These are phyloP conservation scores for Rallus limicola DNA, from an alignment of 2,113 vertebrate genomes.

Conservation along the genomic window DNA sequence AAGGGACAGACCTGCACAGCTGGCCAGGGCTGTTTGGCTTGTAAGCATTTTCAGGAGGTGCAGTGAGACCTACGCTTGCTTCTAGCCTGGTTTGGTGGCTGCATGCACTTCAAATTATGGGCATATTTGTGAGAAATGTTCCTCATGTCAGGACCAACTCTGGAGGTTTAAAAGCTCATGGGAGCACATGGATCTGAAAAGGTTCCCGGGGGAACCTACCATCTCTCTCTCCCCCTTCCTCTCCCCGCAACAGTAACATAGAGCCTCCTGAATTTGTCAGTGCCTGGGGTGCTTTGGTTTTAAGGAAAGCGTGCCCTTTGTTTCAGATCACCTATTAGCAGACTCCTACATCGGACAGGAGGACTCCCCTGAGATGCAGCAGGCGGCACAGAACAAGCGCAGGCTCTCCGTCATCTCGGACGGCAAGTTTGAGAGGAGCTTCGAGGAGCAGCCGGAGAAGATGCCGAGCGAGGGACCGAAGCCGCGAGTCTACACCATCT, in stretches of 20 bases:
- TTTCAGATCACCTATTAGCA: constrained; percentile 90
- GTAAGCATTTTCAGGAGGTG: neutral
- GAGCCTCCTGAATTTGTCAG: neutral
- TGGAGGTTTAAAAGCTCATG: neutral
- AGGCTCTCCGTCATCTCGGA: constrained; percentile 82
- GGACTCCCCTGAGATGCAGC: constrained; percentile 86
- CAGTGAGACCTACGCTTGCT: neutral
- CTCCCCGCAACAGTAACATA: neutral
- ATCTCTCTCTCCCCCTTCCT: neutral
- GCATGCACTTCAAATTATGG: neutral
- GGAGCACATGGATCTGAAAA: accelerated
- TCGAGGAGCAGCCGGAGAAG: constrained; percentile 78
- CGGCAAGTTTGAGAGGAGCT: constrained; percentile 81
- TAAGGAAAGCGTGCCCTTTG: neutral
- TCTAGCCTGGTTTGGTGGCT: neutral
- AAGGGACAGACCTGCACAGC: neutral
- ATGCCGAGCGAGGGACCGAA: constrained; percentile 76
- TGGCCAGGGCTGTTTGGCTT: neutral
- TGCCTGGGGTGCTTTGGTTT: neutral
- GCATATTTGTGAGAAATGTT: neutral
- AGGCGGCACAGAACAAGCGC: constrained; percentile 83
- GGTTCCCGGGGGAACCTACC: accelerated
- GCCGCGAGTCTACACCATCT: constrained; percentile 91
- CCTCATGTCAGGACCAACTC: neutral
- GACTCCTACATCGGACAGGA: constrained; percentile 88